Percentiles rank a stretch among this genome's conserved stretches.
Conservation (phyloP, 2,888 invertebrate genomes). For the Andrena fulva region DNA sequence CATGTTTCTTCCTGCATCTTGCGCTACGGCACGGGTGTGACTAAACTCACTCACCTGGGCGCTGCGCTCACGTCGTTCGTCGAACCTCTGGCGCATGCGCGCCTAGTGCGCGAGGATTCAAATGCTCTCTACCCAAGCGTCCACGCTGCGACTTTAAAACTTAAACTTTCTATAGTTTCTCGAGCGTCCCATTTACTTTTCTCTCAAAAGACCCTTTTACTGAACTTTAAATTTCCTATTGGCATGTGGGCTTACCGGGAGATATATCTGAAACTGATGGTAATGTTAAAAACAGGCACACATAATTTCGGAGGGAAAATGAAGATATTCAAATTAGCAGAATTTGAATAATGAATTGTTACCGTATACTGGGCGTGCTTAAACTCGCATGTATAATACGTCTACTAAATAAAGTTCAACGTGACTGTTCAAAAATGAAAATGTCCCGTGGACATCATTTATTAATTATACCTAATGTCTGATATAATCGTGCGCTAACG, state of each 20-base stretch:
- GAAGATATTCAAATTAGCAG: background rate
- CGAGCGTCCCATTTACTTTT: background rate
- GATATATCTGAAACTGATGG: background rate
- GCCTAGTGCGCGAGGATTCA: background rate
- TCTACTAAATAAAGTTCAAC: constrained; percentile 65
- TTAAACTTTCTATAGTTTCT: background rate
- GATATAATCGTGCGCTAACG: constrained; percentile 82
- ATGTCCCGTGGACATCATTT: constrained; percentile 81
- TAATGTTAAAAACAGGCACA: background rate
- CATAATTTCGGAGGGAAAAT: background rate
- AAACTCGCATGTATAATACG: background rate
- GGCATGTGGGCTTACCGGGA: background rate
- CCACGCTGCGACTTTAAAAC: background rate
- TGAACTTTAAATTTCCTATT: background rate
- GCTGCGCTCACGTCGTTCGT: constrained; percentile 38
- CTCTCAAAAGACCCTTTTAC: too few relatives aligned
- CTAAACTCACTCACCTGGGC: constrained; percentile 19
- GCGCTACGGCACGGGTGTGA: constrained; percentile 10
- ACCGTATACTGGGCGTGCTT: background rate
- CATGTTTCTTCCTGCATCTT: constrained; percentile 50
- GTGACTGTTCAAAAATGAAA: constrained; percentile 78
- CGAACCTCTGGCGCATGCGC: constrained; percentile 33
- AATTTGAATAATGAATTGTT: background rate
- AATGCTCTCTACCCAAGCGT: background rate
- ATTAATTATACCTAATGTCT: constrained; percentile 80